Conservation (phyloP, 2,797 vertebrate species). For the Salmo trutta region DNA sequence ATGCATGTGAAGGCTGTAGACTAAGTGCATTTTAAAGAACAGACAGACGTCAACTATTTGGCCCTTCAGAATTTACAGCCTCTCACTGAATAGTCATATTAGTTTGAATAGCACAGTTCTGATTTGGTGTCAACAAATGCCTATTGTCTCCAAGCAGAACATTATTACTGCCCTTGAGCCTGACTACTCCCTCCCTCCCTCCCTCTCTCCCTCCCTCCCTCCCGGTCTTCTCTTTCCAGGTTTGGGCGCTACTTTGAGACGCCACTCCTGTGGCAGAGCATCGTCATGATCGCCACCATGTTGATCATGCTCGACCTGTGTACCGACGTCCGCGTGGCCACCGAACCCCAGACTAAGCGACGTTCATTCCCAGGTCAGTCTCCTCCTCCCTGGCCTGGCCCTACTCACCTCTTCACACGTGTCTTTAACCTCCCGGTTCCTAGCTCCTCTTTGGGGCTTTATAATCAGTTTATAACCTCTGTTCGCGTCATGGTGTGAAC, state of each 20-base stretch:
- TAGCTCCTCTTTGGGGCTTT: slow-evolving; percentile 17
- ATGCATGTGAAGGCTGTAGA: not conserved
- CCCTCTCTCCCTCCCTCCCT: no score
- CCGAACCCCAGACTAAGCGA: slow-evolving; percentile 85
- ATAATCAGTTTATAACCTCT: not conserved
- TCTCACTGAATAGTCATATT: not conserved
- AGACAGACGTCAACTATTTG: not conserved
- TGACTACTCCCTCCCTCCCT: not conserved
- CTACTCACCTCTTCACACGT: not conserved
- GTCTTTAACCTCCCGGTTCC: not conserved
- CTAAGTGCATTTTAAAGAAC: not conserved
- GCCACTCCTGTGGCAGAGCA: slow-evolving; percentile 91
- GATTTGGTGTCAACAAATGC: not conserved
- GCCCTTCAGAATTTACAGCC: not conserved
- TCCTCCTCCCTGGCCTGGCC: not conserved
- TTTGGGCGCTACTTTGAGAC: slow-evolving; percentile 92
- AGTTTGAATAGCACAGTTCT: not conserved
- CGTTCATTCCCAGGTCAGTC: slow-evolving; percentile 90
- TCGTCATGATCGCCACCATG: slow-evolving; percentile 95
- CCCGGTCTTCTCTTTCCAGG: slow-evolving; percentile 61
- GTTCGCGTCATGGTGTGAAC: not conserved
- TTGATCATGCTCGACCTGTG: slow-evolving; percentile 93
- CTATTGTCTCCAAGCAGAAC: not conserved
- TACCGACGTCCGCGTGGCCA: slow-evolving; percentile 85
- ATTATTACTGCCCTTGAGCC: not conserved